A percentile compares a stretch with the other conserved stretches of the same genome.
phyloP scores from a whole-genome alignment of 2,113 vertebrate genomes.

The Prochilodus magdalenae region DNA sequence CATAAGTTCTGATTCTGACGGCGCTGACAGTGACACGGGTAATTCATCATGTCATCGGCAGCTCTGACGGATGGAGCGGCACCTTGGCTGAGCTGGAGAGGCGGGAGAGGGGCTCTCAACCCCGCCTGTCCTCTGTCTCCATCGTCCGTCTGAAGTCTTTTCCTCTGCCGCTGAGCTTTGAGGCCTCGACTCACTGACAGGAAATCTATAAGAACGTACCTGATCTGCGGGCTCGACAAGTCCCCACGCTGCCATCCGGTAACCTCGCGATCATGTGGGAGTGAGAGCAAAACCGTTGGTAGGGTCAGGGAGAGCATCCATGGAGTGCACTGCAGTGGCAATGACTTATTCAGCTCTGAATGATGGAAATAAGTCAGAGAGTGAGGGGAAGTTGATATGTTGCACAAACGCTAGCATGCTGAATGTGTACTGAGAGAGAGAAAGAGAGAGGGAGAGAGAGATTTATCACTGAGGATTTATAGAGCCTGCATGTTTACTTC shows the following conservation, averaged over 20 bases:
- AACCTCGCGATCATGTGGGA: slow-evolving; percentile 70
- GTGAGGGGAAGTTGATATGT: slow-evolving; percentile 10
- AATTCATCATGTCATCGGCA: slow-evolving; percentile 87
- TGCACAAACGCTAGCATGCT: not conserved
- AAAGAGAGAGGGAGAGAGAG: not conserved
- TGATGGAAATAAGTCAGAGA: slow-evolving; percentile 4
- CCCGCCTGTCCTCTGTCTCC: slow-evolving; percentile 74
- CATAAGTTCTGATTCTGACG: slow-evolving; percentile 79
- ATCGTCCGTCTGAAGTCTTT: slow-evolving; percentile 58
- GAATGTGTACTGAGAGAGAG: not conserved
- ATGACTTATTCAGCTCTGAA: not conserved
- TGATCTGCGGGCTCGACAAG: slow-evolving; percentile 77
- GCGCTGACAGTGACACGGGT: slow-evolving; percentile 82
- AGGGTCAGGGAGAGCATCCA: not conserved
- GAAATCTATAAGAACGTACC: slow-evolving; percentile 80
- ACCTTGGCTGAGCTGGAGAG: slow-evolving; percentile 76
- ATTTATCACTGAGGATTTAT: slow-evolving; percentile 12
- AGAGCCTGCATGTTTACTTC: not conserved
- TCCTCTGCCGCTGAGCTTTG: slow-evolving; percentile 64
- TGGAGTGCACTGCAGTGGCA: not conserved
- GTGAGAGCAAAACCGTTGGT: not conserved
- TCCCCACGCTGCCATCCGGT: slow-evolving; percentile 70
- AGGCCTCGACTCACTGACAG: slow-evolving; percentile 74
- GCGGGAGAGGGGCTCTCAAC: slow-evolving; percentile 70
- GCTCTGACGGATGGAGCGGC: slow-evolving; percentile 71